Base-by-base conservation (phyloP, 2,888 invertebrate species). In the Ochropacha duplaris region DNA sequence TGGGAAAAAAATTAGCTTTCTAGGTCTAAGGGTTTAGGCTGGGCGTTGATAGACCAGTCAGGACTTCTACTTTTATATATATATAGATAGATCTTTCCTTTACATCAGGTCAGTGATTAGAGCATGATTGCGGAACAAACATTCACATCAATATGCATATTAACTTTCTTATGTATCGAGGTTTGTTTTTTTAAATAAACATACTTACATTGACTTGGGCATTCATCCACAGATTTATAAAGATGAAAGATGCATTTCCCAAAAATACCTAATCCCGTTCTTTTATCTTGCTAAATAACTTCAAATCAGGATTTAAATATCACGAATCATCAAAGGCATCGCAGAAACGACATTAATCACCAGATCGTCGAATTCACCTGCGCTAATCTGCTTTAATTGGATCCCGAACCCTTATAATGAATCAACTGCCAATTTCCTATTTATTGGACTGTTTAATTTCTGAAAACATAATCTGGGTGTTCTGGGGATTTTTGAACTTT, bases 311-410 rank as follows among this genome's bases (percentile, higher is more conserved):
- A 31, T 31, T 11, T 31, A 31, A 31, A 12, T 12, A 12, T 12
- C 1, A 31, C 31, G 22, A 55, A 1, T 22, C 62, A 56, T 69
- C 66, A 71, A 71, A 69, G 69, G 67, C 59, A 59, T 62, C 24
- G 36, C 58, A 69, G 56, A 57, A 59, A 60, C 58, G 61, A 63
- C 51, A 65, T 65, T 73, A 73, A 69, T 71, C 64, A 64, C 63
- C 50, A 55, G 57, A 57, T 59, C 65, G 54, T 59, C 57, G 59
- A 62, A 58, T 59, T 62, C 61, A 56, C 62, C 59, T 55, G 60
- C 49, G 60, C 57, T 74, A 74, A 74, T 74, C 65, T 60, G 55
- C 55, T 61, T 54, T 72, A 71, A 74, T 72, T 74, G 69, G 71
- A 64, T 60, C 57, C 54, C 57, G 49, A 55, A 54, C 60, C 62